phyloP scores from a whole-genome alignment of 2,113 vertebrate species.

The Cacatua alba region DNA sequence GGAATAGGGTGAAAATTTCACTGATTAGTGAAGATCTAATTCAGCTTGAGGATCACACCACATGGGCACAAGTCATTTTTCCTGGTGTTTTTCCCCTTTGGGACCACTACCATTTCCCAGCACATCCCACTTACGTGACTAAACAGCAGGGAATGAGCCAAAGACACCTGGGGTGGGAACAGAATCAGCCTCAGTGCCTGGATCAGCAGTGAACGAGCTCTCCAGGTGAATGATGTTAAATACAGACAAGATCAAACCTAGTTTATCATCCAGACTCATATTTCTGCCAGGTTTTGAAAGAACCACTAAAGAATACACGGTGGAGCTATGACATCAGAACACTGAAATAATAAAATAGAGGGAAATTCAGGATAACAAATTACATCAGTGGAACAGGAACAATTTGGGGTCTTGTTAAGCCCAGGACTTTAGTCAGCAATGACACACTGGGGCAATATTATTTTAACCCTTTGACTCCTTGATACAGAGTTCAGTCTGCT shows the following conservation, averaged over 20 bases:
- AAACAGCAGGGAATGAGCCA: neutral
- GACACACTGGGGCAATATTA: slow-evolving; percentile 20
- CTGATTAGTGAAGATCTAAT: neutral
- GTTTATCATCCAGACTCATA: neutral
- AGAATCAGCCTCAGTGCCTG: neutral
- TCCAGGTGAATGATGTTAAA: neutral
- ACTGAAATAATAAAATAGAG: neutral
- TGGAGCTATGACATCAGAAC: neutral
- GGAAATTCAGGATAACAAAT: slow-evolving; percentile 22
- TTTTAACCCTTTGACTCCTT: slow-evolving; percentile 51
- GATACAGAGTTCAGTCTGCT: neutral
- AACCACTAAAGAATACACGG: neutral
- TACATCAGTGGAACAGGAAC: slow-evolving; percentile 38
- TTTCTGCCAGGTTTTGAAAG: neutral
- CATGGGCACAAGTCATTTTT: neutral
- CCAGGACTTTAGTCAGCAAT: slow-evolving; percentile 23
- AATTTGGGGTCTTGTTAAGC: slow-evolving; percentile 26
- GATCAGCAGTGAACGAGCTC: neutral
- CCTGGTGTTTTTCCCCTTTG: neutral
- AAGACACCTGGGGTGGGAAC: too few species aligned
- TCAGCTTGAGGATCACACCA: neutral
- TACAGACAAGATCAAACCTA: neutral
- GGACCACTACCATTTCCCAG: neutral
- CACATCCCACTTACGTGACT: neutral
- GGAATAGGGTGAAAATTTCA: neutral